These are phyloP conservation scores for Trichoplusia ni DNA, from an alignment of 1,140 invertebrate genomes.

Conservation along the genomic window DNA sequence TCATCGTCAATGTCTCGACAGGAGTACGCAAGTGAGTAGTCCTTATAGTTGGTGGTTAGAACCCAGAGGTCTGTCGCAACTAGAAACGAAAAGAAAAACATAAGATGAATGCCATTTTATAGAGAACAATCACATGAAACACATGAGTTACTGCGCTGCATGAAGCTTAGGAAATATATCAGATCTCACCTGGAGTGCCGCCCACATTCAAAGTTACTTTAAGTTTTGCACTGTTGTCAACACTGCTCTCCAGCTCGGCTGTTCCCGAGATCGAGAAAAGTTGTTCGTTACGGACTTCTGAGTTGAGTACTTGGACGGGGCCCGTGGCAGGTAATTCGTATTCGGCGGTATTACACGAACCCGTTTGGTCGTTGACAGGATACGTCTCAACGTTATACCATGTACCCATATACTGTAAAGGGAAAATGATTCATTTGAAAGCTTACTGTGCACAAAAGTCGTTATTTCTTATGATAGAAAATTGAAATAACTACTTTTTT, in stretches of 20 bases:
- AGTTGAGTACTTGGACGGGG: slow-evolving; percentile 53
- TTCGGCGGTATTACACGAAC: slow-evolving; percentile 54
- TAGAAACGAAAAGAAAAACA: slow-evolving; percentile 36
- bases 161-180: background rate
- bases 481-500: too few relatives aligned
- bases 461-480: too few relatives aligned
- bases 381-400: slow-evolving; percentile 72
- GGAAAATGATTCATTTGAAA: background rate
- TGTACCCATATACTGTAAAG: slow-evolving; percentile 58
- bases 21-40: slow-evolving; percentile 65
- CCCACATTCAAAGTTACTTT: slow-evolving; percentile 57
- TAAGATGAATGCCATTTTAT: background rate
- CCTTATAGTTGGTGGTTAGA: slow-evolving; percentile 59
- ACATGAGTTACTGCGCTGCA: background rate
- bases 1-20: slow-evolving; percentile 56
- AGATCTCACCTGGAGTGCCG: background rate
- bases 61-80: slow-evolving; percentile 73
- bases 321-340: slow-evolving; percentile 37
- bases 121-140: background rate
- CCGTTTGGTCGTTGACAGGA: slow-evolving; percentile 50
- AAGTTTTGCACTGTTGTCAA: slow-evolving; percentile 54
- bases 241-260: background rate
- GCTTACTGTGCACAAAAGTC: background rate
- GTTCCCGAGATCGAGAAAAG: background rate
- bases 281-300: slow-evolving; percentile 55